Evolutionary conservation across 92 coral and sea anemone species (phyloP).

Genomic region (Porites evermanni): DNA sequence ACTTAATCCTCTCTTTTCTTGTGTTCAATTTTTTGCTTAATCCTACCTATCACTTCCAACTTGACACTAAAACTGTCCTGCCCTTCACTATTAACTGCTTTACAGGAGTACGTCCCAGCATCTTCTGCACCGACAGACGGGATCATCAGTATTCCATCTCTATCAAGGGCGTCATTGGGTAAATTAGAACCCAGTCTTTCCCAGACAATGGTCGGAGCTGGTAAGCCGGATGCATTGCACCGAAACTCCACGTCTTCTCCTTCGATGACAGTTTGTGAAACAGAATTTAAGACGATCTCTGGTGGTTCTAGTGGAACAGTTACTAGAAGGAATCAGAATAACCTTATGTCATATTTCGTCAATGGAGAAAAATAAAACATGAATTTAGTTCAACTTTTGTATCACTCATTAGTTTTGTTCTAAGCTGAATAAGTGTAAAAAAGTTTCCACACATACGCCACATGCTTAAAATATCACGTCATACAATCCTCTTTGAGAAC

Average conservation of each 20-base stretch:
- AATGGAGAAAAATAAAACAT: not conserved
- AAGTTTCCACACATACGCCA: no score
- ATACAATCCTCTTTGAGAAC: no score
- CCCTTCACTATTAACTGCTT: no score
- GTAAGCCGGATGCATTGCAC: constrained; percentile 82
- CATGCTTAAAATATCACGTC: no score
- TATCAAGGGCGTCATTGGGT: constrained; percentile 58
- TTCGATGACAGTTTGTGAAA: constrained; percentile 46
- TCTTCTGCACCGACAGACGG: constrained; percentile 67
- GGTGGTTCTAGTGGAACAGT: constrained; percentile 71
- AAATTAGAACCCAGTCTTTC: constrained; percentile 66
- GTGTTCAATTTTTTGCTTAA: not conserved
- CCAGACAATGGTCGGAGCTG: constrained; percentile 75
- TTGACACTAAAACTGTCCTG: constrained; percentile 59
- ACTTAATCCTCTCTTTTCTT: not conserved
- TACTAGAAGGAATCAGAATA: constrained; percentile 24
- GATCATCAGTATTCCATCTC: constrained; percentile 65
- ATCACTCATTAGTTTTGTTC: no score
- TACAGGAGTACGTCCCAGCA: constrained; percentile 46
- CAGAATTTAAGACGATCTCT: constrained; percentile 51
- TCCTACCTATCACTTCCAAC: constrained; percentile 81
- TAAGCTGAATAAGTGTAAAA: no score
- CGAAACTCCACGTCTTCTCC: constrained; percentile 65
- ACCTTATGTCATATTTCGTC: not conserved
- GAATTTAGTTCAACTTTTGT: not conserved